Base-by-base conservation (phyloP, 2,888 invertebrate species). In the Eupithecia subfuscata region DNA sequence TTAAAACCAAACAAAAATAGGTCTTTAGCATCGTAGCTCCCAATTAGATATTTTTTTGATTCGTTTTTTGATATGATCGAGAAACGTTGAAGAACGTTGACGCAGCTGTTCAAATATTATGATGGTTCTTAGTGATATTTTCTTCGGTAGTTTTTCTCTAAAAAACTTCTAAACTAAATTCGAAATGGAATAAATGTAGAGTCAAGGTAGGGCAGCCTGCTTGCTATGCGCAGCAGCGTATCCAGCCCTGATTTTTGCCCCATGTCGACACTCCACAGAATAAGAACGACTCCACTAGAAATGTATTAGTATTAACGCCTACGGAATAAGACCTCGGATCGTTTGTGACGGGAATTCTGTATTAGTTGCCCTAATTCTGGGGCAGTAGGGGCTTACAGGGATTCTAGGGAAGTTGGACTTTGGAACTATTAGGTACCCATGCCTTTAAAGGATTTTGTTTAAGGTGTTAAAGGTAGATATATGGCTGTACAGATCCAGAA, bases 271-370 rank as follows among this genome's bases (percentile, higher is more conserved):
- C 87, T 85, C 87, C 86, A 25, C 60, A 12, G 34, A 64, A 64
- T 34, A 64, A 34, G 34, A 64, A 34, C 16, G 9, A 64, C 22
- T 64, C 34, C 30, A 86, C 87, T 87, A 87, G 89, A 93, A 93
- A 94, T 93, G 92, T 94, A 93, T 93, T 94, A 93, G 92, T 90
- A 85, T 92, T 92, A 91, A 90, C 91, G 90, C 89, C 89, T 88
- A 88, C 90, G 84, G 88, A 91, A 91, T 91, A 89, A 87, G 85
- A 86, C 88, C 85, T 85, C 82, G 84, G 87, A 89, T 89, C 86
- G 85, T 84, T 83, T 91, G 91, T 90, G 92, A 88, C 83, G 82
- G 75, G 92, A 92, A 92, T 93, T 87, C 84, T 78, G 85, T 92
- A 92, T 91, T 88, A 88, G 87, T 81, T 77, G 75, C 77, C 77